Base-by-base conservation (phyloP, 1,140 invertebrate species). In the Mactra quadrangularis region DNA sequence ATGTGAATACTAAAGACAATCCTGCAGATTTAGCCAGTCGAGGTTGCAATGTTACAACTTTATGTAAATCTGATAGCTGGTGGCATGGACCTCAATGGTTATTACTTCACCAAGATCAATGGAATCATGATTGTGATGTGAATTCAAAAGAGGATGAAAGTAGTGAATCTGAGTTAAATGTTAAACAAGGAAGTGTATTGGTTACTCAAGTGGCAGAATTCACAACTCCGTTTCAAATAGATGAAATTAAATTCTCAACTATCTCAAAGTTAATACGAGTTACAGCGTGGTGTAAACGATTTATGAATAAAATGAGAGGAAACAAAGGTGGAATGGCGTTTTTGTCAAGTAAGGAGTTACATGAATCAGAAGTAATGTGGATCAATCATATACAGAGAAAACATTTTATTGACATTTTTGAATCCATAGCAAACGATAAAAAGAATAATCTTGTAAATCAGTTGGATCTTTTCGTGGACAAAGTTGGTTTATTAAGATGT, bases 11-110 rank as follows among this genome's bases (percentile, higher is more conserved):
- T n/a, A 50, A 41, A 29, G 41, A 66, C 41, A 70, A 70, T 47
- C 66, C 66, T 7, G 66, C 66, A n/a, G 66, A 70, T 70, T 7
- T 70, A 15, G 66, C 66, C 13, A 66, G 22, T 29, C 60, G 31
- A 13, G 60, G 38, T 13, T 29, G 19, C 33, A 11, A 11, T 15
- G 9, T 66, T 13, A 66, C 25, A 22, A 35, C 25, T 7, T 38
- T 66, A 22, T 6, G 22, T 15, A 22, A 27, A 27, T 15, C 11
- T 66, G 29, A 15, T 13, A 9, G 6, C 4, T 66, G 60, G 60
- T 66, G 60, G 60, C 25, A 66, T 66, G 60, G 60, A 6, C 60
- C 60, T 29, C 6, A 66, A 29, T 66, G 60, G 60, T 17, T 66
- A 35, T 33, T 13, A 15, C 13, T 13, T 11, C 15, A 9, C 7